These are phyloP conservation scores for Brachymystax lenok DNA, from an alignment of 2,797 vertebrate genomes.

Conservation along the genomic window DNA sequence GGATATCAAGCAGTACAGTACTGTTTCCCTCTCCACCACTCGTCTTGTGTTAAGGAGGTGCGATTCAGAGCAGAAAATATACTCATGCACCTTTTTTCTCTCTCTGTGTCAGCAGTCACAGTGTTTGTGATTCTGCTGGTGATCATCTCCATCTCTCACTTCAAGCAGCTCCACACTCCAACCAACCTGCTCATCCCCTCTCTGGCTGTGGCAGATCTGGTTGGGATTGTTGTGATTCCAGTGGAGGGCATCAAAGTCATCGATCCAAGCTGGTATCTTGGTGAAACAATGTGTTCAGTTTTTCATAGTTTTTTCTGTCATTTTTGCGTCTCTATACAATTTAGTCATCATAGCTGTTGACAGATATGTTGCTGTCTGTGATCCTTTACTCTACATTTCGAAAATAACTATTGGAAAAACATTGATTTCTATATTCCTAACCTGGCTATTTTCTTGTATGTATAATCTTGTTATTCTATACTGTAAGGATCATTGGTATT, in stretches of 20 bases:
- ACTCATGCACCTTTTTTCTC: background rate
- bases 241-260: background rate
- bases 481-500: background rate
- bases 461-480: conserved; percentile 1
- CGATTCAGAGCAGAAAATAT: background rate
- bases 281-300: conserved; percentile 57
- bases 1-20: background rate
- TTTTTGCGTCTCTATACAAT: conserved; percentile 9
- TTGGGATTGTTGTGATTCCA: background rate
- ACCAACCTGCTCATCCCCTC: background rate
- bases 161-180: conserved; percentile 3
- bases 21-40: conserved; percentile 2
- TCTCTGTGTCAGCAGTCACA: background rate
- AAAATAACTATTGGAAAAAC: background rate
- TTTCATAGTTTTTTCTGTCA: conserved; percentile 46
- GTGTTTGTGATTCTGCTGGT: background rate
- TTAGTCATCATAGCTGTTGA: background rate
- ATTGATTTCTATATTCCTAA: background rate
- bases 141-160: conserved; percentile 7
- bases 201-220: conserved; percentile 3
- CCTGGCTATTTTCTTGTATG: background rate
- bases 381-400: background rate
- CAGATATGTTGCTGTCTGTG: background rate
- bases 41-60: background rate
- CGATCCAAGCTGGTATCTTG: background rate